Evolutionary conservation across 2,113 vertebrate genomes (phyloP).

Genomic region (Brienomyrus longianalis): DNA sequence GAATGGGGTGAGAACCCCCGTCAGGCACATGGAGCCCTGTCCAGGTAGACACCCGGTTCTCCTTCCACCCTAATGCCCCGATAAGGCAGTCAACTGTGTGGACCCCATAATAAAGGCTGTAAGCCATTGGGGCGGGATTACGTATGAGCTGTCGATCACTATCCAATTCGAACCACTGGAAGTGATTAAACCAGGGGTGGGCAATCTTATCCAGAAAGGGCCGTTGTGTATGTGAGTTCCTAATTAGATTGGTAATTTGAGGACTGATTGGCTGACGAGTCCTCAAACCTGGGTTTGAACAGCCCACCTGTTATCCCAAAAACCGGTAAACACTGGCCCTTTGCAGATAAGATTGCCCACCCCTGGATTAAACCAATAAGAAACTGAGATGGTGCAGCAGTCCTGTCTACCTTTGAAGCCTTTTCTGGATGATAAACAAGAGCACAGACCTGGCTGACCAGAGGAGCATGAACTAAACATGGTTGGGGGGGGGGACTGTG

Average conservation of each 20-base stretch:
- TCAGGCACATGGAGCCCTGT: slow-evolving; percentile 53
- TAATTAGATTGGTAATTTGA: too few relatives aligned
- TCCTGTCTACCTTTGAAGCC: not conserved
- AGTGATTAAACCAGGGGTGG: not conserved
- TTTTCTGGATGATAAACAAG: not conserved
- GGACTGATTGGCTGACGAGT: too few relatives aligned
- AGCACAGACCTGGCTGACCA: not conserved
- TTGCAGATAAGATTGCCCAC: too few relatives aligned
- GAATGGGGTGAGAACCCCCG: slow-evolving; percentile 37
- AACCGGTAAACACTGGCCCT: too few relatives aligned
- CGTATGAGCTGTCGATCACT: not conserved
- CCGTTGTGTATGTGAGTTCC: too few relatives aligned
- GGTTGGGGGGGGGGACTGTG: not conserved
- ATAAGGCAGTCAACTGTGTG: not conserved
- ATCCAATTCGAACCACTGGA: not conserved
- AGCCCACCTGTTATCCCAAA: too few relatives aligned
- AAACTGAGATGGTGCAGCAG: not conserved
- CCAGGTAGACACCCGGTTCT: slow-evolving; percentile 55
- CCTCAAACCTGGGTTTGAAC: too few relatives aligned
- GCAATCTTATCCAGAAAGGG: too few relatives aligned
- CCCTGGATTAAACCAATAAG: not conserved
- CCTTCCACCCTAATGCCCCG: slow-evolving; percentile 28
- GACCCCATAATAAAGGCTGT: not conserved
- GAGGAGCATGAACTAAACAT: not conserved
- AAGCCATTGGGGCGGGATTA: not conserved